Base-by-base conservation (phyloP, 2,113 vertebrate species). In the Atractosteus spatula region DNA sequence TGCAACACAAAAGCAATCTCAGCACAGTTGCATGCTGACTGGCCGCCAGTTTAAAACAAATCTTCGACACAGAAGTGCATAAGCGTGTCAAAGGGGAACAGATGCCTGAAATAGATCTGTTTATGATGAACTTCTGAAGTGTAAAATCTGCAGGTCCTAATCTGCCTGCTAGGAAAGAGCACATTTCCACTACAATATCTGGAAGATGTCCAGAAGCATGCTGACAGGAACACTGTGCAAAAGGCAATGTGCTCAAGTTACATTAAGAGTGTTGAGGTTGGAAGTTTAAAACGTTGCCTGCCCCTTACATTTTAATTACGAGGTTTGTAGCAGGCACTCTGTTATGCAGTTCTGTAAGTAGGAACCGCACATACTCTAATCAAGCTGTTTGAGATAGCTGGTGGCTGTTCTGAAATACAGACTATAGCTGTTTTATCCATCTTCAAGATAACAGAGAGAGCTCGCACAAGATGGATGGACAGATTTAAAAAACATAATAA, bases 61-160 rank as follows among this genome's bases (percentile, higher is more conserved):
- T 41, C 62, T 64, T 64, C 62, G 41, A 64, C 29, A 64, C 62
- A 11, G 16, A 64, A 29, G 3, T 64, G 62, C 62, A 64, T 64
- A n/a, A 64, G 62, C 62, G 66, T 69, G 3, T 64, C 76, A 76
- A 65, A 77, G 72, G 82, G 83, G 78, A 79, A 76, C 55, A 82
- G 70, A 57, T 59, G 61, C 76, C 77, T 80, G 68, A 82, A 82
- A 87, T 84, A 88, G 82, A 78, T 44, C 69, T 73, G 79, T 76
- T 85, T 74, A 78, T 59, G 7, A 72, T 85, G 83, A 90, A 89
- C 79, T 29, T 87, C 79, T 86, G 84, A 88, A 84, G 81, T 83
- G 83, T 81, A 79, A 85, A 82, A 82, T 81, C 80, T 81, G 72
- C 75, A 82, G 82, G 76, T 82, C 81, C 78, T 89, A 88, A 84